These are phyloP conservation scores for Tachyglossus aculeatus DNA, from an alignment of 2,797 vertebrate genomes.

Conservation along the genomic window DNA sequence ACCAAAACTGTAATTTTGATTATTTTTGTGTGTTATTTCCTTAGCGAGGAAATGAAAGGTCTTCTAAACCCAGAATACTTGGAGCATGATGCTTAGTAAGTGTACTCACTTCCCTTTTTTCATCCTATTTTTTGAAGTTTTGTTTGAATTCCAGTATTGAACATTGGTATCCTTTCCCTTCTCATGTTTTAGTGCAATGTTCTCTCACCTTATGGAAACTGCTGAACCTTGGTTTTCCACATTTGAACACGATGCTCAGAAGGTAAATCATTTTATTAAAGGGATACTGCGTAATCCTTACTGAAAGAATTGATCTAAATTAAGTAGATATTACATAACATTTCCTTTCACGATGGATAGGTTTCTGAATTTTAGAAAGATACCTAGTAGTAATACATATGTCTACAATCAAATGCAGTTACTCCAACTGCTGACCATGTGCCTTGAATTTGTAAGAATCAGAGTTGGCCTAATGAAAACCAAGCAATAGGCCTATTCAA, in stretches of 20 bases:
- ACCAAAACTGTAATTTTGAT: constrained; percentile 62
- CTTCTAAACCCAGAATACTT: constrained; percentile 90
- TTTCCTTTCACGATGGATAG: no score
- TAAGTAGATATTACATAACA: no score
- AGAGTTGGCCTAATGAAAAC: no score
- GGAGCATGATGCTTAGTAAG: constrained; percentile 98
- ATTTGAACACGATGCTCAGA: constrained; percentile 92
- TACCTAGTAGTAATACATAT: no score
- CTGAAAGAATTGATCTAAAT: no score
- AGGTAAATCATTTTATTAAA: constrained; percentile 81
- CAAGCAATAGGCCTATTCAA: no score
- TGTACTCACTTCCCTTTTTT: constrained; percentile 53
- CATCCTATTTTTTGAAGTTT: constrained; percentile 31
- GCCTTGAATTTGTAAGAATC: no score
- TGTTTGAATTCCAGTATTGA: constrained; percentile 40
- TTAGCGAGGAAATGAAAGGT: constrained; percentile 94
- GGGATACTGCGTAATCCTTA: no score
- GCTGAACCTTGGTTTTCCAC: constrained; percentile 98
- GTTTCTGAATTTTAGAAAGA: no score
- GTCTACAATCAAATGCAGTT: no score
- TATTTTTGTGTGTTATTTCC: constrained; percentile 62
- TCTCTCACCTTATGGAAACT: constrained; percentile 95
- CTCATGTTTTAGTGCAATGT: constrained; percentile 85
- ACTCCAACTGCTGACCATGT: no score
- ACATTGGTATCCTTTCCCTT: constrained; percentile 40